Percentiles rank a stretch among this genome's conserved stretches.
These are phyloP conservation scores for Nesidiocoris tenuis DNA, from an alignment of 2,888 invertebrate genomes.

Conservation along the genomic window DNA sequence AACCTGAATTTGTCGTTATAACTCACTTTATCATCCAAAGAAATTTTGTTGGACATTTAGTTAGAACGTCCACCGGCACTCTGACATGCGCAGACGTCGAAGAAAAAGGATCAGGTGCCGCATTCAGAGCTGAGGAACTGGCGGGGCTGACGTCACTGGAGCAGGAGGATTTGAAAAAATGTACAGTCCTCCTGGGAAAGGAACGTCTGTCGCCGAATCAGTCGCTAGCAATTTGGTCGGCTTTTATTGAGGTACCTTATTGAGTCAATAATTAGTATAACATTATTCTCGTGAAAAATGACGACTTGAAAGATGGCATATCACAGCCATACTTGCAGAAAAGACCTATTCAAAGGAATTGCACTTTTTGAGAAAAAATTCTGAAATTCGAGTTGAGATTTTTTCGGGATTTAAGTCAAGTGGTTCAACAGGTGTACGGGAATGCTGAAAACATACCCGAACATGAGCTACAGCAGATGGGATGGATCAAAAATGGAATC, in stretches of 20 bases:
- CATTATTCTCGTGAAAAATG: too few relatives aligned
- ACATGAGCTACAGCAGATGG: constrained; percentile 55
- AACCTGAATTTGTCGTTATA: too few relatives aligned
- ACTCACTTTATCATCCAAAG: too few relatives aligned
- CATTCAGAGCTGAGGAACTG: constrained; percentile 43
- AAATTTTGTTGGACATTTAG: too few relatives aligned
- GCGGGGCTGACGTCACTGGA: constrained; percentile 31
- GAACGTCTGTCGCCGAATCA: constrained; percentile 45
- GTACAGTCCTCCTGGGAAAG: constrained; percentile 47
- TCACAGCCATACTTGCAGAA: too few relatives aligned
- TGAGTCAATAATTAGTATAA: too few relatives aligned
- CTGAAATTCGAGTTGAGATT: too few relatives aligned
- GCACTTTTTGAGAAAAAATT: too few relatives aligned
- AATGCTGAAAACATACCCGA: constrained; percentile 57
- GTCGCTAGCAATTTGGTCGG: constrained; percentile 44
- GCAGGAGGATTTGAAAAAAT: constrained; percentile 39
- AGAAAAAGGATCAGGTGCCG: constrained; percentile 43
- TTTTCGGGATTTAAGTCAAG: too few relatives aligned
- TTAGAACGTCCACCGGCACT: too few relatives aligned
- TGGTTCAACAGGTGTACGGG: constrained; percentile 53
- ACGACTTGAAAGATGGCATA: too few relatives aligned
- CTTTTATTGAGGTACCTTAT: constrained; percentile 44
- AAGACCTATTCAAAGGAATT: too few relatives aligned
- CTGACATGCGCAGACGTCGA: constrained; percentile 46
- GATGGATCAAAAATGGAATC: constrained; percentile 59